Percentiles rank a stretch among this genome's conserved stretches.
Conservation (phyloP, 2,888 invertebrate genomes). For the Harpagoxenus sublaevis region DNA sequence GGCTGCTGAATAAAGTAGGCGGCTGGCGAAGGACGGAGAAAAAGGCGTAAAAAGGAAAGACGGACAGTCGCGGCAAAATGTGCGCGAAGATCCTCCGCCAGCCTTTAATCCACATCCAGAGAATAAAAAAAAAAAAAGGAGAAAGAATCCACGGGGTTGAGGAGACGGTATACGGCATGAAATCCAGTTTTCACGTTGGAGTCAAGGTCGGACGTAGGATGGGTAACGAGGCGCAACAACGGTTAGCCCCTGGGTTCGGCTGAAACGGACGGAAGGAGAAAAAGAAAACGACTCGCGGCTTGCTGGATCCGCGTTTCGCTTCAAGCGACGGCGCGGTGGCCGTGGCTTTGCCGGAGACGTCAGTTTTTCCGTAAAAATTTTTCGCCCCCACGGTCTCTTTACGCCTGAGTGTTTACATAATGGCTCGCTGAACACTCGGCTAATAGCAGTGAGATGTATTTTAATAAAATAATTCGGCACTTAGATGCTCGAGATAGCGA, state of each 20-base stretch:
- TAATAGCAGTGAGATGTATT: slow-evolving; percentile 84
- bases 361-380: slow-evolving; percentile 70
- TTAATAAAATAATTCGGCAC: slow-evolving; percentile 84
- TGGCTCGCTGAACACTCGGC: slow-evolving; percentile 81
- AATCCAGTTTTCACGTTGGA: slow-evolving; percentile 74
- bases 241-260: slow-evolving; percentile 68
- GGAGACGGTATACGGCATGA: slow-evolving; percentile 66
- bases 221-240: slow-evolving; percentile 78
- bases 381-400: slow-evolving; percentile 70
- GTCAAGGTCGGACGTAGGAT: slow-evolving; percentile 76
- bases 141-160: slow-evolving; percentile 41
- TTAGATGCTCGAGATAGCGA: slow-evolving; percentile 63
- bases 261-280: slow-evolving; percentile 64
- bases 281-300: slow-evolving; percentile 67
- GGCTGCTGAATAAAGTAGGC: slow-evolving; percentile 64
- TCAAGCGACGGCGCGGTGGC: slow-evolving; percentile 38
- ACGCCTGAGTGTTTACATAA: slow-evolving; percentile 80
- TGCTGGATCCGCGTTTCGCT: slow-evolving; percentile 52
- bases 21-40: slow-evolving; percentile 18
- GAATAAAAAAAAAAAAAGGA: slow-evolving; percentile 34
- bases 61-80: slow-evolving; percentile 64
- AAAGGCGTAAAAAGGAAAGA: slow-evolving; percentile 46
- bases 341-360: slow-evolving; percentile 52
- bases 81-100: slow-evolving; percentile 61
- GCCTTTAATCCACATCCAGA: slow-evolving; percentile 70